Evolutionary conservation across 2,888 invertebrate species (phyloP).

Genomic region (Stenoptilia bipunctidactyla): DNA sequence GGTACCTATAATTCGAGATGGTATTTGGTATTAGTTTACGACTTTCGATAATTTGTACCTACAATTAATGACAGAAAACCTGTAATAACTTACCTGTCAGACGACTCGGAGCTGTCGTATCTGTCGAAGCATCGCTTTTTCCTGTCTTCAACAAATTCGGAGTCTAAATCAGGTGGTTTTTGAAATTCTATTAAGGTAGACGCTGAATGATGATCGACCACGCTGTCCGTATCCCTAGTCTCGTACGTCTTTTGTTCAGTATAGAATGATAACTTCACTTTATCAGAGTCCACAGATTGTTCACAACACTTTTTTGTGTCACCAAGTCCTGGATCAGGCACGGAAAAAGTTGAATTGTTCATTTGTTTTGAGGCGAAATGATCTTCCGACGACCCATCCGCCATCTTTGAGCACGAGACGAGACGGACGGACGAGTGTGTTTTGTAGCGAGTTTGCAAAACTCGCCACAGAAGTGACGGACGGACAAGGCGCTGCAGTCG

Average conservation of each 20-base stretch:
- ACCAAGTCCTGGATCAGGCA: slow-evolving; percentile 57
- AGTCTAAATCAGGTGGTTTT: slow-evolving; percentile 43
- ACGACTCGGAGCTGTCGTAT: slow-evolving; percentile 94
- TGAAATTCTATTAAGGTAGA: slow-evolving; percentile 42
- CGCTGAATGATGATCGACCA: slow-evolving; percentile 47
- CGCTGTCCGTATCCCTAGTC: slow-evolving; percentile 66
- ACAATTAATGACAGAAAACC: slow-evolving; percentile 22
- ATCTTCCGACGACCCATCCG: slow-evolving; percentile 81
- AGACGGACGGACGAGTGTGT: slow-evolving; percentile 66
- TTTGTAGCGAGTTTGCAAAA: slow-evolving; percentile 53
- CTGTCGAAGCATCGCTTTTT: slow-evolving; percentile 91
- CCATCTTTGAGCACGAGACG: slow-evolving; percentile 76
- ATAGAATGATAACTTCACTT: slow-evolving; percentile 61
- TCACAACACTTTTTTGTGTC: slow-evolving; percentile 70
- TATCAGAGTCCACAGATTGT: slow-evolving; percentile 45
- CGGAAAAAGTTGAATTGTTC: slow-evolving; percentile 69
- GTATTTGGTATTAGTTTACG: neutral
- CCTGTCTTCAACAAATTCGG: slow-evolving; percentile 70
- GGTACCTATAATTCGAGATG: neutral
- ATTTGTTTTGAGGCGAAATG: slow-evolving; percentile 71
- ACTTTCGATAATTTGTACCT: neutral
- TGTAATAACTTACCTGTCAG: slow-evolving; percentile 82
- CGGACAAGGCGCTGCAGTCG: slow-evolving; percentile 40
- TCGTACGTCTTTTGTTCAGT: slow-evolving; percentile 64
- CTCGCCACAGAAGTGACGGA: slow-evolving; percentile 37